Evolutionary conservation across 1,140 invertebrate genomes (phyloP).

Genomic region (Drosophila littoralis): DNA sequence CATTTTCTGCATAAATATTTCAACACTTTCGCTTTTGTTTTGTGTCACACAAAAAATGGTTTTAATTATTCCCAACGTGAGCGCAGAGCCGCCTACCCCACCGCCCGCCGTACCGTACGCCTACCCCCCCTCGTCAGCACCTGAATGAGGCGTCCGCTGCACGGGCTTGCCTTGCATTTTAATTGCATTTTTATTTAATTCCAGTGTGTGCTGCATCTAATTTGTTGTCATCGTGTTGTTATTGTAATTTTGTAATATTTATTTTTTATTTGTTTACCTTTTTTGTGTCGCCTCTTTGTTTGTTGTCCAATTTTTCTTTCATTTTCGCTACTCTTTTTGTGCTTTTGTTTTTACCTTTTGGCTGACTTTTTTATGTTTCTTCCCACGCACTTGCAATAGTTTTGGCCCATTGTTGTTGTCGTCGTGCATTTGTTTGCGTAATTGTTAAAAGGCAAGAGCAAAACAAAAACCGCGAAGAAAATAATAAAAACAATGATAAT

Average conservation of each 20-base stretch:
- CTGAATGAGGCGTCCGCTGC: slow-evolving; percentile 17
- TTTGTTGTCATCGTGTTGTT: slow-evolving; percentile 64
- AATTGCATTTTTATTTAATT: slow-evolving; percentile 82
- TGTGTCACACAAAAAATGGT: slow-evolving; percentile 64
- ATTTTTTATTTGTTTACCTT: slow-evolving; percentile 28
- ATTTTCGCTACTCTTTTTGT: slow-evolving; percentile 37
- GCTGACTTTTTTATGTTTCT: slow-evolving; percentile 36
- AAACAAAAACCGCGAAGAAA: slow-evolving; percentile 41
- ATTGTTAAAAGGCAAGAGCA: slow-evolving; percentile 48
- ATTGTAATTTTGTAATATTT: slow-evolving; percentile 74
- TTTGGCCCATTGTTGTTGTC: slow-evolving; percentile 38
- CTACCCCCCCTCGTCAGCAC: too few species aligned
- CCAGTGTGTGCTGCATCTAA: slow-evolving; percentile 73
- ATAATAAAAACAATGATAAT: slow-evolving; percentile 48
- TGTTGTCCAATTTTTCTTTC: slow-evolving; percentile 32
- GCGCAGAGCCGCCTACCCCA: slow-evolving; percentile 15
- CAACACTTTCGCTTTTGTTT: slow-evolving; percentile 83
- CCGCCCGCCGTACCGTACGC: too few species aligned
- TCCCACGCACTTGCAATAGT: slow-evolving; percentile 68
- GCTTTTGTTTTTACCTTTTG: slow-evolving; percentile 22
- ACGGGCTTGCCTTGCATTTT: slow-evolving; percentile 69
- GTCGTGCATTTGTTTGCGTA: slow-evolving; percentile 74
- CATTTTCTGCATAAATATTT: slow-evolving; percentile 82
- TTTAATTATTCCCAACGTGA: slow-evolving; percentile 79
- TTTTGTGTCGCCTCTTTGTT: slow-evolving; percentile 15